phyloP scores from a whole-genome alignment of 2,888 invertebrate genomes.

The Nipponacmea schrenckii region DNA sequence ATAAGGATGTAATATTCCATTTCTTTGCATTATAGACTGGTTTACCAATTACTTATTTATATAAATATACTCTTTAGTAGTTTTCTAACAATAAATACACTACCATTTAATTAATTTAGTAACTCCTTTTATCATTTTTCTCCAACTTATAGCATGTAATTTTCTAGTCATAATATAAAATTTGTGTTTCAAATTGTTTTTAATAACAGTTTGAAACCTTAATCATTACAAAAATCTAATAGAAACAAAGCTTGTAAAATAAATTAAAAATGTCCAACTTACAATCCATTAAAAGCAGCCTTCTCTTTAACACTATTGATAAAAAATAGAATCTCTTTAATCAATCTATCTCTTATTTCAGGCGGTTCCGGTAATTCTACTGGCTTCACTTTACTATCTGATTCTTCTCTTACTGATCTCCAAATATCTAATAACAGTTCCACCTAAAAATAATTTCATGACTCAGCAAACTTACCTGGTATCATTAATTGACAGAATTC shows the following conservation, averaged over 20 bases:
- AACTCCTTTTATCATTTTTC: too few relatives aligned
- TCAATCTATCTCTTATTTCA: conserved; percentile 57
- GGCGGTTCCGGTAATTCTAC: conserved; percentile 62
- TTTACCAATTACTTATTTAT: too few relatives aligned
- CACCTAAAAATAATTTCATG: conserved; percentile 41
- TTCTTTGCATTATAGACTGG: too few relatives aligned
- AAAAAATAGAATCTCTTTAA: conserved; percentile 65
- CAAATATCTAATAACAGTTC: conserved; percentile 63
- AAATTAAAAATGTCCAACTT: conserved; percentile 30
- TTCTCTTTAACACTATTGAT: conserved; percentile 62
- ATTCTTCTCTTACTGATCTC: conserved; percentile 60
- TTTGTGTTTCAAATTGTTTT: too few relatives aligned
- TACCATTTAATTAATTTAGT: too few relatives aligned
- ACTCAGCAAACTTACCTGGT: background rate
- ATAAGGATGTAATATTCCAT: too few relatives aligned
- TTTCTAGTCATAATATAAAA: too few relatives aligned
- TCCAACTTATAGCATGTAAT: too few relatives aligned
- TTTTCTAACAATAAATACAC: too few relatives aligned
- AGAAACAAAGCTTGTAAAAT: background rate
- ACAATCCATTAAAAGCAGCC: conserved; percentile 58
- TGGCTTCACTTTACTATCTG: conserved; percentile 28
- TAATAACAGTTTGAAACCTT: too few relatives aligned
- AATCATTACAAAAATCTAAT: background rate
- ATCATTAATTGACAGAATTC: too few relatives aligned
- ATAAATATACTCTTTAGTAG: too few relatives aligned